phyloP scores from a whole-genome alignment of 2,888 invertebrate genomes.

The Meiosimyza platycephala region DNA sequence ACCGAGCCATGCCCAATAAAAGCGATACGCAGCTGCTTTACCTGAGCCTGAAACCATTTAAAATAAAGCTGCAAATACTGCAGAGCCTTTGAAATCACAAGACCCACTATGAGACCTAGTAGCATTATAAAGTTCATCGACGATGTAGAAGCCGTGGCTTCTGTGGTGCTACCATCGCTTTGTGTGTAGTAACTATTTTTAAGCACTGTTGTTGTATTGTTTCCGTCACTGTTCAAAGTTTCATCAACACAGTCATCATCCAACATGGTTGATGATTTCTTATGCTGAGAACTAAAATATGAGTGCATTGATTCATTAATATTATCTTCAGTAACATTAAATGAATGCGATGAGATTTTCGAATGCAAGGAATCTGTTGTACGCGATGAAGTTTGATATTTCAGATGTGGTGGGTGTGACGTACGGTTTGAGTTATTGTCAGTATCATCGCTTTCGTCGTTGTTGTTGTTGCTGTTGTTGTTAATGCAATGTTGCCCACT shows the following conservation, averaged over 20 bases:
- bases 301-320: conserved; percentile 23
- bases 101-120: conserved; percentile 50
- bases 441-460: conserved; percentile 40
- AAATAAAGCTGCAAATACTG: conserved; percentile 51
- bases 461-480: conserved; percentile 12
- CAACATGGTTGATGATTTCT: conserved; percentile 39
- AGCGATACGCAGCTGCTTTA: conserved; percentile 47
- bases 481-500: background rate
- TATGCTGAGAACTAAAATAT: conserved; percentile 25
- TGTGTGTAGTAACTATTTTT: conserved; percentile 2
- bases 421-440: conserved; percentile 17
- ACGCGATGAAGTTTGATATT: conserved; percentile 34
- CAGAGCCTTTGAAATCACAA: conserved; percentile 51
- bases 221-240: too few relatives aligned
- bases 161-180: background rate
- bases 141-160: background rate
- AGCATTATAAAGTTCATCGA: conserved; percentile 56
- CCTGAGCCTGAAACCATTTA: conserved; percentile 52
- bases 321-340: conserved; percentile 26
- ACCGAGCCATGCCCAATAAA: conserved; percentile 52
- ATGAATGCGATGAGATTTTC: conserved; percentile 36
- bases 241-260: background rate
- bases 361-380: conserved; percentile 35
- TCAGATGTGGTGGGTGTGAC: background rate
- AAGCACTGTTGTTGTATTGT: background rate